These are phyloP conservation scores for Lamproptera curius DNA, from an alignment of 2,888 invertebrate species.

Conservation along the genomic window DNA sequence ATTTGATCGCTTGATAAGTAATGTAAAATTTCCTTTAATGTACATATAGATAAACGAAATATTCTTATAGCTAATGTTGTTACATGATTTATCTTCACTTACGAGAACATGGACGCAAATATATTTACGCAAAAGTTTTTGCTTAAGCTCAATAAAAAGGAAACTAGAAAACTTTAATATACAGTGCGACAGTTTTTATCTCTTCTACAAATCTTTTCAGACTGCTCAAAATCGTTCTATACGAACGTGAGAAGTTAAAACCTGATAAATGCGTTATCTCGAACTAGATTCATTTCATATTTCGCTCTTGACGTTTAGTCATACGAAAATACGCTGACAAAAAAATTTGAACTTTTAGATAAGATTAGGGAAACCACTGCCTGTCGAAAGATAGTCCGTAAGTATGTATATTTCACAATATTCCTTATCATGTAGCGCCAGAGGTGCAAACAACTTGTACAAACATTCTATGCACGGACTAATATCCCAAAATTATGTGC, in stretches of 20 bases:
- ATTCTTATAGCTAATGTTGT: too few relatives aligned
- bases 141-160: too few relatives aligned
- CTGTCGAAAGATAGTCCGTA: slow-evolving; percentile 46
- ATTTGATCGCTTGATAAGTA: not conserved
- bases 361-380: slow-evolving; percentile 44
- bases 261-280: slow-evolving; percentile 31
- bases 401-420: slow-evolving; percentile 58
- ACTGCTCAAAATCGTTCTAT: not conserved
- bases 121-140: too few relatives aligned
- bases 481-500: slow-evolving; percentile 12
- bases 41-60: too few relatives aligned
- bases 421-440: slow-evolving; percentile 57
- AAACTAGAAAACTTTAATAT: too few relatives aligned
- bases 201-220: not conserved
- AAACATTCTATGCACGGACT: slow-evolving; percentile 37
- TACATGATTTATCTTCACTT: too few relatives aligned
- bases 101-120: too few relatives aligned
- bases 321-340: slow-evolving; percentile 41
- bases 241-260: not conserved
- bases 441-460: slow-evolving; percentile 53
- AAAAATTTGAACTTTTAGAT: slow-evolving; percentile 48
- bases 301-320: slow-evolving; percentile 34
- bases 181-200: too few relatives aligned
- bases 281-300: slow-evolving; percentile 57
- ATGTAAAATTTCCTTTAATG: too few relatives aligned